phyloP scores from a whole-genome alignment of 1,140 invertebrate species.

The Drosophila sechellia region DNA sequence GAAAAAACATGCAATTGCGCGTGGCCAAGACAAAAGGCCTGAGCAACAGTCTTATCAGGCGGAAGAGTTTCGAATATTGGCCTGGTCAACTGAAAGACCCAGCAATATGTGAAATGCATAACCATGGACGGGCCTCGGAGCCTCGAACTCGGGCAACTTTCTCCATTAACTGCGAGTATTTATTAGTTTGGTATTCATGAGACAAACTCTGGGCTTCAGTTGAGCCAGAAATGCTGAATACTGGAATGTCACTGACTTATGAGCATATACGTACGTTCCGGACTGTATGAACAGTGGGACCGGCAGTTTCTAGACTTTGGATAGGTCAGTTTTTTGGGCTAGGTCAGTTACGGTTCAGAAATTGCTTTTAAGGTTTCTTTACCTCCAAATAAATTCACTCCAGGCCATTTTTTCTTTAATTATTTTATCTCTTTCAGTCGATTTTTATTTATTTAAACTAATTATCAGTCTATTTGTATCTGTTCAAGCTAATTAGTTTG shows the following conservation, averaged over 20 bases:
- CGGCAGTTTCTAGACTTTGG: slow-evolving; percentile 33
- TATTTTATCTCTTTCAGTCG: slow-evolving; percentile 1
- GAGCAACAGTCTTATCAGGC: slow-evolving; percentile 62
- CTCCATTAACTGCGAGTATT: slow-evolving; percentile 52
- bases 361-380: slow-evolving; percentile 3
- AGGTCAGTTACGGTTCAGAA: slow-evolving; percentile 56
- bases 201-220: slow-evolving; percentile 28
- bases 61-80: slow-evolving; percentile 56
- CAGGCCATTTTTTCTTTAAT: no score
- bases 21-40: slow-evolving; percentile 39
- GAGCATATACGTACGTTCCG: slow-evolving; percentile 3
- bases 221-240: slow-evolving; percentile 39
- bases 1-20: slow-evolving; percentile 45
- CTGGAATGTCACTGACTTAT: slow-evolving; percentile 28
- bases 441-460: slow-evolving; percentile 4
- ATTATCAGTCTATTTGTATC: slow-evolving; percentile 3
- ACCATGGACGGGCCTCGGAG: slow-evolving; percentile 19
- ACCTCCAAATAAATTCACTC: no score
- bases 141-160: slow-evolving; percentile 47
- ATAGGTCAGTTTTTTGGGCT: slow-evolving; percentile 33
- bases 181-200: slow-evolving; percentile 50
- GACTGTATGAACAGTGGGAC: not conserved
- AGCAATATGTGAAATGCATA: slow-evolving; percentile 43
- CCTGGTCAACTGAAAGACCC: slow-evolving; percentile 10
- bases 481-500: slow-evolving; percentile 12